Evolutionary conservation across 1,140 invertebrate genomes (phyloP).

Genomic region (Drosophila cardini): DNA sequence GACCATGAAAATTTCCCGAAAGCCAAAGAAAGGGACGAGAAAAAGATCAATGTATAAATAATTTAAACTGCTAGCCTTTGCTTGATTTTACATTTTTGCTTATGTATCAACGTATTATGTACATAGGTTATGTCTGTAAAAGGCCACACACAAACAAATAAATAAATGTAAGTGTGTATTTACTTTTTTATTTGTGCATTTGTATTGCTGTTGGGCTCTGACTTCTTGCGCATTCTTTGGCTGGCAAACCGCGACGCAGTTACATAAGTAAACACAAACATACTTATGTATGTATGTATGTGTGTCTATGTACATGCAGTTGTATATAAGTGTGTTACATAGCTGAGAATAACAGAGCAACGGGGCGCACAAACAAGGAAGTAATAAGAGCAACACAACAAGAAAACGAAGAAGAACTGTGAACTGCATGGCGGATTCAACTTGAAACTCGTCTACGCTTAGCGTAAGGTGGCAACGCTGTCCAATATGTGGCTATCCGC

Average conservation of each 20-base stretch:
- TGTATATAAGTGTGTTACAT: constrained; percentile 25
- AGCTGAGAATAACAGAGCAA: constrained; percentile 36
- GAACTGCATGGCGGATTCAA: constrained; percentile 37
- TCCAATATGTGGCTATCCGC: constrained; percentile 10
- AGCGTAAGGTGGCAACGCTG: constrained; percentile 39
- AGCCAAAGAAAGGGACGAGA: neutral
- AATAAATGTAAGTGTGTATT: neutral
- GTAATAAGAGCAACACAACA: constrained; percentile 34
- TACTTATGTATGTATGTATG: constrained; percentile 2
- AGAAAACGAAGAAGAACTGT: constrained; percentile 20
- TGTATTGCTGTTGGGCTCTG: constrained; percentile 19
- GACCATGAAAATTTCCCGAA: constrained; percentile 39
- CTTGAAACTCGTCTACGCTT: constrained; percentile 56
- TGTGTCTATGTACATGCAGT: neutral
- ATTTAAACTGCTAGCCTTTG: constrained; percentile 26
- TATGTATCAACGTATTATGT: neutral
- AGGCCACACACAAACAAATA: constrained; percentile 8
- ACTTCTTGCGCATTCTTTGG: constrained; percentile 48
- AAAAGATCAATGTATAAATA: constrained; percentile 37
- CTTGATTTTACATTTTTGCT: constrained; percentile 31
- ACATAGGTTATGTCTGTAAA: constrained; percentile 14
- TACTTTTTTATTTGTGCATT: neutral
- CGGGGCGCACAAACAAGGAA: constrained; percentile 54
- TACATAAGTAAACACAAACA: constrained; percentile 35
- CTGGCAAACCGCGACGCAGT: constrained; percentile 43